These are phyloP conservation scores for Epirrhoe tristata DNA, from an alignment of 2,888 invertebrate genomes.

Conservation along the genomic window DNA sequence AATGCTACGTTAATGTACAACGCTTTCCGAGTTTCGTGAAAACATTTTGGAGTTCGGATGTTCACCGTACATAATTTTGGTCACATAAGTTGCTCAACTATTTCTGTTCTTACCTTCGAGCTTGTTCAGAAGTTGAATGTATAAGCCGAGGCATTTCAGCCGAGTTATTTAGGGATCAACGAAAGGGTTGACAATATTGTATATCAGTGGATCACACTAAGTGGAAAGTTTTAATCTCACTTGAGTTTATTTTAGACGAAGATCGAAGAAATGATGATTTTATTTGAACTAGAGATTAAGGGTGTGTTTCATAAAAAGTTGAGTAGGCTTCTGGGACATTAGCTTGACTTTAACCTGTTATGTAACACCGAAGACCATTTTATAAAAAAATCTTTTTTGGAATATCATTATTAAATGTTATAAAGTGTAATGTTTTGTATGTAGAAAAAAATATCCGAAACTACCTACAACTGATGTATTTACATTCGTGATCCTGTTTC, in stretches of 20 bases:
- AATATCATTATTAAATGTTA: no score
- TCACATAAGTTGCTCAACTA: constrained; percentile 1
- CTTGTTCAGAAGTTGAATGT: constrained; percentile 2
- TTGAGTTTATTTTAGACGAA: background rate
- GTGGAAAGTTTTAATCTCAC: background rate
- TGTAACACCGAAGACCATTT: no score
- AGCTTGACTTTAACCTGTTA: no score
- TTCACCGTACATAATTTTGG: background rate
- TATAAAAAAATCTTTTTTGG: no score
- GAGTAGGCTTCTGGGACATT: no score
- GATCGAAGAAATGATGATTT: no score
- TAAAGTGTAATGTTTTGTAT: no score
- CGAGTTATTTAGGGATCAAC: constrained; percentile 8
- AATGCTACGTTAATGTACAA: background rate
- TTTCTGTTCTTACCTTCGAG: background rate
- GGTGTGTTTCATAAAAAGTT: no score
- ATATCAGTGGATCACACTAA: background rate
- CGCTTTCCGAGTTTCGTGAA: background rate
- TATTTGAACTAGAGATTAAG: no score
- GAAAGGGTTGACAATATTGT: constrained; percentile 5
- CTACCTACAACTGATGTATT: no score
- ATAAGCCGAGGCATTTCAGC: constrained; percentile 1
- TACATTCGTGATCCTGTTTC: no score
- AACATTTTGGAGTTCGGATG: background rate
- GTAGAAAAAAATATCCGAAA: no score